Base-by-base conservation (phyloP, 2,113 vertebrate genomes). In the Zosterops pallidus region DNA sequence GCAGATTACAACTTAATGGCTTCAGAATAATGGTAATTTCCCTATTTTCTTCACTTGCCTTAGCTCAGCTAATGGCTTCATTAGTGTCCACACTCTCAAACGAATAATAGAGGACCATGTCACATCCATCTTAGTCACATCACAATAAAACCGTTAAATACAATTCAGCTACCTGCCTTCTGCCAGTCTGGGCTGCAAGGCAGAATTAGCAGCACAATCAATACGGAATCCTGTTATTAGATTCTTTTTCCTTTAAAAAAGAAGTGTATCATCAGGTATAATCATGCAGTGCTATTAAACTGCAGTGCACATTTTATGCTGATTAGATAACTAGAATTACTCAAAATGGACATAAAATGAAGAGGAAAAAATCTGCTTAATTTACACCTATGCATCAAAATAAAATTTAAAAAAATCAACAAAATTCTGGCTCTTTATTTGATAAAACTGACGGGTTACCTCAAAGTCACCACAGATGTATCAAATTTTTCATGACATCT, bases 21-120 rank as follows among this genome's bases (percentile, higher is more conserved):
- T 98, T 97, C 95, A 95, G 98, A 98, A 98, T 98, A 98, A 98
- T 98, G 98, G 97, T 98, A 98, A 98, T 99, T 98, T 98, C 97
- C 92, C 97, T 98, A 98, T 98, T 98, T 98, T 98, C 98, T 97
- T 97, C 97, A 98, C 97, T 98, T 97, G 97, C 98, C 97, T 98
- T 98, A 97, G 98, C 98, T 98, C 97, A 96, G 97, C 98, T 98
- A 99, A 99, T 98, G 98, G 98, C 97, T 98, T 99, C 98, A 98
- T 98, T 98, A 98, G 98, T 85, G 92, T 97, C 94, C 97, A 98
- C 96, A 98, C 97, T 98, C 98, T 97, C 98, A 96, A 94, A 98
- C 92, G 96, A 98, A 97, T 97, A 98, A 98, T 97, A 97, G 97
- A 97, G 94, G 97, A 97, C 96, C 96, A 95, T 97, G 97, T 98